phyloP scores from a whole-genome alignment of 2,797 vertebrate species.

The Cygnus olor region DNA sequence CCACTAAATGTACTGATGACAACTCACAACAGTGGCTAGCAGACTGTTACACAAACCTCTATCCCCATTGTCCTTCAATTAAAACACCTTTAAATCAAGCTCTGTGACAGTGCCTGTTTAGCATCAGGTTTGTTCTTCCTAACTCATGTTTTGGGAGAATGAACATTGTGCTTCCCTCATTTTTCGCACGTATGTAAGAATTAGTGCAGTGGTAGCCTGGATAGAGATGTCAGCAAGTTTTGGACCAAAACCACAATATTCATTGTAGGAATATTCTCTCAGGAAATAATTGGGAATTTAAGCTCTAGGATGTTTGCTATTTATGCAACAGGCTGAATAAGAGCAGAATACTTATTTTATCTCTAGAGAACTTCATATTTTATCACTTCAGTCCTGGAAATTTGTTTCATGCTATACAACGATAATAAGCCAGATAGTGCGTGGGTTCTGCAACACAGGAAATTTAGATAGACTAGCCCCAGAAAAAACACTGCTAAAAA shows the following conservation, averaged over 20 bases:
- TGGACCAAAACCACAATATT: background rate
- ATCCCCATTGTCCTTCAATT: background rate
- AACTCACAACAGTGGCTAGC: background rate
- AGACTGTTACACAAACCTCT: background rate
- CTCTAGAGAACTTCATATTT: background rate
- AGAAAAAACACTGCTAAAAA: background rate
- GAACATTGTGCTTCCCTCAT: fast-evolving
- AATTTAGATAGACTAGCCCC: background rate
- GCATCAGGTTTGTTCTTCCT: background rate
- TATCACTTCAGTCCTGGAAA: background rate
- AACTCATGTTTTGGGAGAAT: background rate
- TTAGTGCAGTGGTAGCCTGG: background rate
- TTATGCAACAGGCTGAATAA: background rate
- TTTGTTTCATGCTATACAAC: background rate
- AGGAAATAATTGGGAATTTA: background rate
- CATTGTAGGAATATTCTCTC: background rate
- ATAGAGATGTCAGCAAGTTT: background rate
- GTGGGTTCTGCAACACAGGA: background rate
- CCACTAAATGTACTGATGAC: background rate
- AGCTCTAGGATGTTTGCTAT: background rate
- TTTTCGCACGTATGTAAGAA: fast-evolving
- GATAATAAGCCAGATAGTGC: background rate
- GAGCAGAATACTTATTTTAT: background rate
- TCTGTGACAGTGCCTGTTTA: background rate
- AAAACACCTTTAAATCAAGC: background rate